A percentile compares a stretch with the other conserved stretches of the same genome.
Conservation (phyloP, 2,113 vertebrate species). For the Motacilla alba region DNA sequence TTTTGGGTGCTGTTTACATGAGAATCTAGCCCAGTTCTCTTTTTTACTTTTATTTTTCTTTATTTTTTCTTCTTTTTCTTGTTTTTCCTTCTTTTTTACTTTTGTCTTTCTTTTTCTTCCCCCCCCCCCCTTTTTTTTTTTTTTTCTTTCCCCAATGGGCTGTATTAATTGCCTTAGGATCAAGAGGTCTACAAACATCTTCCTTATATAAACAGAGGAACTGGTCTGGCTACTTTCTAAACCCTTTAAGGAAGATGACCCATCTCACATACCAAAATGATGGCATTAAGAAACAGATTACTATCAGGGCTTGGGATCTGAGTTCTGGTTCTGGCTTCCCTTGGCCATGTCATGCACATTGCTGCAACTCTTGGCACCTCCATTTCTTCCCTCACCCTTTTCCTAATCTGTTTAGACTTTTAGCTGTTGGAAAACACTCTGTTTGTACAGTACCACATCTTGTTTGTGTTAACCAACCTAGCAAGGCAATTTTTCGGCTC, state of each 20-base stretch:
- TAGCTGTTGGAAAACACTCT: neutral
- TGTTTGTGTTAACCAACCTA: neutral
- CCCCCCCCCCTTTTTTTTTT: rapidly evolving
- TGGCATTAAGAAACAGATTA: slow-evolving; percentile 1
- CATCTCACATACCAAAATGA: slow-evolving; percentile 31
- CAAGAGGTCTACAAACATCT: slow-evolving; percentile 53
- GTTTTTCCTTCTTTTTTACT: rapidly evolving
- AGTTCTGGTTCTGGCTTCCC: slow-evolving; percentile 13
- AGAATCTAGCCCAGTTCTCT: neutral
- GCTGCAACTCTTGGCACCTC: neutral
- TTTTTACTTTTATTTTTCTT: neutral
- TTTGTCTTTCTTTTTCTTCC: too few relatives aligned
- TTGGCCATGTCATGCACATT: neutral
- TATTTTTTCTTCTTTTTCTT: neutral
- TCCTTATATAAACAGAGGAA: slow-evolving; percentile 47
- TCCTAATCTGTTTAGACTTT: slow-evolving; percentile 12
- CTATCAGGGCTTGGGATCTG: neutral
- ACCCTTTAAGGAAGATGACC: slow-evolving; percentile 35
- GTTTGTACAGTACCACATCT: neutral
- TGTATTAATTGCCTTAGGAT: slow-evolving; percentile 41
- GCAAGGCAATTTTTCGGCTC: neutral
- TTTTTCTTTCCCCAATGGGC: neutral
- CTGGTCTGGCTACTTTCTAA: slow-evolving; percentile 52
- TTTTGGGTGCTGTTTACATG: neutral
- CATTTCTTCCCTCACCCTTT: neutral